phyloP scores from a whole-genome alignment of 2,888 invertebrate genomes.

The Nasonovia ribisnigri region DNA sequence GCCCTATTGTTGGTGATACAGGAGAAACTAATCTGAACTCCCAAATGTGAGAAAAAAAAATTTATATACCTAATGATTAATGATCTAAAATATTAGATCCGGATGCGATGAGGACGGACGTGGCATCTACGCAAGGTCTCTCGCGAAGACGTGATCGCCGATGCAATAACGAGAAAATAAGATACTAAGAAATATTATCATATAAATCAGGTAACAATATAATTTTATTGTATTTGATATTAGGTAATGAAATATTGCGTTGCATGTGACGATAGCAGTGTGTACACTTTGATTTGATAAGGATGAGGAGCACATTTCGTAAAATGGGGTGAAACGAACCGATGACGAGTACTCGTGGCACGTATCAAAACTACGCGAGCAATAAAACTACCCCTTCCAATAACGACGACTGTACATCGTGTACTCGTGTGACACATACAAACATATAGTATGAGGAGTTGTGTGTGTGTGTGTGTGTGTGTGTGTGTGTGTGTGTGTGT shows the following conservation, averaged over 20 bases:
- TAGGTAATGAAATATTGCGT: background rate
- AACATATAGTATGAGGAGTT: background rate
- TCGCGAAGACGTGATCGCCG: no score
- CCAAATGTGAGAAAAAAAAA: no score
- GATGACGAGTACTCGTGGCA: background rate
- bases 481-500: background rate
- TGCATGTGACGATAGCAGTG: background rate
- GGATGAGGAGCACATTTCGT: background rate
- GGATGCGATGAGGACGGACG: background rate
- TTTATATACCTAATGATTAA: no score
- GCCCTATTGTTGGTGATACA: no score
- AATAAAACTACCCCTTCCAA: conserved; percentile 36
- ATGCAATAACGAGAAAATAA: background rate
- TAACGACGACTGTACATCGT: conserved; percentile 37
- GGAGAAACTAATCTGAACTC: no score
- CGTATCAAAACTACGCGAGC: conserved; percentile 32
- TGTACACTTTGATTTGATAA: conserved; percentile 37
- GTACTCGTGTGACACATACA: conserved; percentile 25
- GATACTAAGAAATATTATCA: background rate
- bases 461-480: background rate
- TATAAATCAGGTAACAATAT: background rate
- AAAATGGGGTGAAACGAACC: conserved; percentile 20
- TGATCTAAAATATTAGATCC: no score
- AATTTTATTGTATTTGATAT: background rate
- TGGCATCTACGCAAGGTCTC: background rate